These are phyloP conservation scores for Lepidocyrtinus sp. DNA, from an alignment of 2,888 invertebrate species.

Conservation along the genomic window DNA sequence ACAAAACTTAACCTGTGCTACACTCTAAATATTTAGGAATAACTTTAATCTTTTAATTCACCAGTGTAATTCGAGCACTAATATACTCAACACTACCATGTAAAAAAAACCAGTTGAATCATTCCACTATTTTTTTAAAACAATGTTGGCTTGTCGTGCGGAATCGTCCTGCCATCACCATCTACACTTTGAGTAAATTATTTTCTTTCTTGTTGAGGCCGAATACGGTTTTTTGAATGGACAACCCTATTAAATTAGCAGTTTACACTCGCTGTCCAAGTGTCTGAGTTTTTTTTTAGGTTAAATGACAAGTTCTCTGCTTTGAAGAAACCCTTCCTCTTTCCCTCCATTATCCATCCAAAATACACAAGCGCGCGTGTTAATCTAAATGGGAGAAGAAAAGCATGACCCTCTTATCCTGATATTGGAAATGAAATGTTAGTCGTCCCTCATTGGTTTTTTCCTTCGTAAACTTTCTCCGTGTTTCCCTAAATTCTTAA, in stretches of 20 bases:
- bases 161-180: neutral
- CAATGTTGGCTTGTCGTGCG: neutral
- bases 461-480: too few relatives aligned
- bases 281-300: too few relatives aligned
- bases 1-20: constrained; percentile 6
- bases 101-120: too few relatives aligned
- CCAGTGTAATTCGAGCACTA: constrained; percentile 1
- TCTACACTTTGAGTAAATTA: neutral
- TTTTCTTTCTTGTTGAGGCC: neutral
- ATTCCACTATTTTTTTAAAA: neutral
- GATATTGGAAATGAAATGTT: too few relatives aligned
- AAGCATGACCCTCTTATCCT: too few relatives aligned
- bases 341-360: constrained; percentile 45
- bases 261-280: constrained; percentile 5
- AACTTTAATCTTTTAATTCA: neutral
- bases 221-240: neutral
- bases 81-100: too few relatives aligned
- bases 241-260: neutral
- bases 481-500: too few relatives aligned
- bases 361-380: constrained; percentile 2
- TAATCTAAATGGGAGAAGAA: neutral
- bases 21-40: neutral
- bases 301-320: constrained; percentile 25
- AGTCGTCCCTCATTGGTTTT: too few relatives aligned
- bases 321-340: constrained; percentile 24